Base-by-base conservation (phyloP, 1,140 invertebrate species). In the Bombus fervidus region DNA sequence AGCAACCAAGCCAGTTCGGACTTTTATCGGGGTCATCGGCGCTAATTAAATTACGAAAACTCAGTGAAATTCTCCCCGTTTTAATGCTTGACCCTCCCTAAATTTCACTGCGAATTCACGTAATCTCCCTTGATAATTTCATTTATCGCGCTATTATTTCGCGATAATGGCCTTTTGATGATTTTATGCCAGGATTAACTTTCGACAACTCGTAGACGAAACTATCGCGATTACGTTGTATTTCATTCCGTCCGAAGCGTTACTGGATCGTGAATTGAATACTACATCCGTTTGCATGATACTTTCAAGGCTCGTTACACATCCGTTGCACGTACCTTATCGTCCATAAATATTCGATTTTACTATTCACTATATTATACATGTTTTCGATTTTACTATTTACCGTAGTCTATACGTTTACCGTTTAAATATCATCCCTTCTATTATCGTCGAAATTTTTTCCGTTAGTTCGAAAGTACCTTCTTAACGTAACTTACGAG, bases 11-110 rank as follows among this genome's bases (percentile, higher is more conserved):
- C n/a, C 34, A 37, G 10, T 37, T 64, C 28, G 1, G 31, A 62
- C 53, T 43, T 85, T 64, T 57, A 80, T 80, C 68, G 31, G 15
- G 53, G 22, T 79, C 53, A 72, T 62, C 83, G 3, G 31, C 18
- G 83, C 83, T 80, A 85, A 85, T 85, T 85, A 80, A 80, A 85
- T 79, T 6, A 25, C 31, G 76, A 62, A 39, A 72, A 64, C 59
- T 62, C 15, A 47, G 66, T 13, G 47, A 62, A 62, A 59, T 22
- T 22, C 13, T 34, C 31, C 13, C 1, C 37, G 41, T 74, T 74
- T 25, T 25, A 53, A 13, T 6, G 8, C 2, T 1, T 8, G 34
- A 0, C 0, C 34, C 12, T 13, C 1, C 12, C n/a, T 2, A 28
- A 71, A 47, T 47, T 34, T 10, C 31, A 8, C 41, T 25, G 0